Base-by-base conservation (phyloP, 2,888 invertebrate genomes). In the Pinctada fucata region DNA sequence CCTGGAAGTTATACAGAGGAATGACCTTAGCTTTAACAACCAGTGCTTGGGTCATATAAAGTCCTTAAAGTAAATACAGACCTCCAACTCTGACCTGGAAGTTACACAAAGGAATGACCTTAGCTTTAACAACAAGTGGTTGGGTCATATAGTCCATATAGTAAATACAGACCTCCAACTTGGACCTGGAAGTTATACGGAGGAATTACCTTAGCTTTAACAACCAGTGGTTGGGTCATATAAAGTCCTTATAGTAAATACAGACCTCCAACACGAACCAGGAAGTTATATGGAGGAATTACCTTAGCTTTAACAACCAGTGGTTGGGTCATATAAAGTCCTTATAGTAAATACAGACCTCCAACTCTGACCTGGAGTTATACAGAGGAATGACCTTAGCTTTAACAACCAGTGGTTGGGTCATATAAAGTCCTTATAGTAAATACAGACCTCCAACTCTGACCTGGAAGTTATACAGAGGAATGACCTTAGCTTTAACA, bases 61-160 rank as follows among this genome's bases (percentile, higher is more conserved):
- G 78, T 5, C 88, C 90, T 81, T 91, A 91, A 68, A 91, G 78
- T 0, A 91, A 80, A 77, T 91, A 91, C 5, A 91, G 80, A 45
- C 88, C 91, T 6, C 90, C 90, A 8, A 90, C 89, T 50, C 89
- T 81, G 3, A 88, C 88, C 78, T 91, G 90, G 75, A 90, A 91
- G 16, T 85, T 87, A 67, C 87, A 88, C 2, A 90, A 89, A 13
- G 90, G 88, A n/a, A n/a, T n/a, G n/a, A 91, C 90, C 86, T 87
- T 89, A 4, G 85, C 88, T 79, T 82, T 87, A 13, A 88, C 89
- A 31, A 84, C 47, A 66, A 84, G 82, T 3, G 88, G 88, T 79
- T 91, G 91, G 67, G 85, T 87, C 79, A 85, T 87, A 91, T 10
- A 91, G 78, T 6, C 88, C 90, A 82, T 91, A 91, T 69, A 91